Percentiles rank a stretch among this genome's conserved stretches.
Evolutionary conservation across 2,797 vertebrate species (phyloP).

Genomic region (Xerus rutilus): DNA sequence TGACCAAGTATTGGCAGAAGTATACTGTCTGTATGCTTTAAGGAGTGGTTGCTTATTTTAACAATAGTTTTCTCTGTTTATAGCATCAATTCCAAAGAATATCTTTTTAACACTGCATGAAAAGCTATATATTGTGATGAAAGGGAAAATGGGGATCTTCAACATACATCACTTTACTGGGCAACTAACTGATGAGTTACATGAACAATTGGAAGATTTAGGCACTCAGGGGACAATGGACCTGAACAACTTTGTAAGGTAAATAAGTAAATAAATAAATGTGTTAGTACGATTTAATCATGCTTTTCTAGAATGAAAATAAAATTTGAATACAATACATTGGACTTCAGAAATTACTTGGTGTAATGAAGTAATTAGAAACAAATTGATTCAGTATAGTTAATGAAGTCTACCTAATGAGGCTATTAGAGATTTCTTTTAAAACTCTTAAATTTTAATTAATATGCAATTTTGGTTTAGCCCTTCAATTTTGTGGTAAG

Average conservation of each 20-base stretch:
- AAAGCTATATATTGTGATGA: constrained; percentile 87
- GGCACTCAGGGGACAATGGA: constrained; percentile 83
- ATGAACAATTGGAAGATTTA: constrained; percentile 86
- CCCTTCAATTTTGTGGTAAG: neutral
- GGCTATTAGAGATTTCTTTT: neutral
- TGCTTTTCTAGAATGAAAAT: neutral
- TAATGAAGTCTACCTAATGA: constrained; percentile 25
- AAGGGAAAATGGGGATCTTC: constrained; percentile 88
- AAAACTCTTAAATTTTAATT: constrained; percentile 38
- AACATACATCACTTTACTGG: constrained; percentile 82
- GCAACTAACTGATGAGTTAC: constrained; percentile 88
- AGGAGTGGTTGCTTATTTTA: constrained; percentile 19
- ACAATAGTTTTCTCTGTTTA: constrained; percentile 72
- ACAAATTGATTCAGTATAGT: neutral
- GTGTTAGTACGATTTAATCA: neutral
- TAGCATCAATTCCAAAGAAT: constrained; percentile 90
- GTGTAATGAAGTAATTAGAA: neutral
- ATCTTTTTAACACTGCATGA: constrained; percentile 89
- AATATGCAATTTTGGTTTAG: neutral
- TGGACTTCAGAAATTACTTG: neutral
- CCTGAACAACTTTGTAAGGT: constrained; percentile 90
- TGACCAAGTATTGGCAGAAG: neutral
- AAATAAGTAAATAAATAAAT: constrained; percentile 84
- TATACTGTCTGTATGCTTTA: neutral
- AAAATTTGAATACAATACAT: neutral